A percentile compares a stretch with the other conserved stretches of the same genome.
Conservation (phyloP, 2,797 vertebrate genomes). For the Artibeus jamaicensis region DNA sequence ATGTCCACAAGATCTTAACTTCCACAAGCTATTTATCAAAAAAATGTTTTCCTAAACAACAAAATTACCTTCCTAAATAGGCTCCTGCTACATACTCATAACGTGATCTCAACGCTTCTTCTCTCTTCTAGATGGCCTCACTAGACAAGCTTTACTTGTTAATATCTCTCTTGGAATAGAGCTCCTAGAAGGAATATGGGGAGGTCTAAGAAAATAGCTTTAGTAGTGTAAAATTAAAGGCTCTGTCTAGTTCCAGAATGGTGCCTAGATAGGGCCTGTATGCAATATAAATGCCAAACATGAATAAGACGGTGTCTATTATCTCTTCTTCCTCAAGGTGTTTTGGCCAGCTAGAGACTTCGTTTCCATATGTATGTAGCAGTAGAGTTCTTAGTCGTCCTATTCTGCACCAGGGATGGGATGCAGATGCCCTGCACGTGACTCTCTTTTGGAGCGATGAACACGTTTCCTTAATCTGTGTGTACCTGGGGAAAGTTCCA, state of each 20-base stretch:
- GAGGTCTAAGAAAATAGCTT: slow-evolving; percentile 15
- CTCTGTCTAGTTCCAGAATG: neutral
- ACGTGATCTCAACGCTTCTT: neutral
- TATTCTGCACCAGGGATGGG: neutral
- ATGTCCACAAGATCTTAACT: neutral
- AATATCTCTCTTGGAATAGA: neutral
- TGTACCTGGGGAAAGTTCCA: slow-evolving; percentile 1
- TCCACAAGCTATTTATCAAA: slow-evolving; percentile 24
- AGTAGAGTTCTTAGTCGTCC: neutral
- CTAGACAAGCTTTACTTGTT: neutral
- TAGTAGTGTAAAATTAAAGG: slow-evolving; percentile 1
- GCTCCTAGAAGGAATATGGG: neutral
- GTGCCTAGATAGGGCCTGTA: neutral
- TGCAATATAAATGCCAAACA: neutral
- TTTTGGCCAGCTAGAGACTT: neutral
- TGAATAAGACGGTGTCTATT: neutral
- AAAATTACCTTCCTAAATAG: slow-evolving; percentile 6
- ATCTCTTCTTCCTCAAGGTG: slow-evolving; percentile 40
- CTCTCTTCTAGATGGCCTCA: neutral
- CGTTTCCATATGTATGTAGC: neutral
- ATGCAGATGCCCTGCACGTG: neutral
- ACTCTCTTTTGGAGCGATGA: slow-evolving; percentile 25
- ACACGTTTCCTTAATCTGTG: neutral
- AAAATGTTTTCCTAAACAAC: slow-evolving; percentile 41
- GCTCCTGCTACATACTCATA: neutral